Evolutionary conservation across 1,140 invertebrate genomes (phyloP).

Genomic region (Oedothorax gibbosus): DNA sequence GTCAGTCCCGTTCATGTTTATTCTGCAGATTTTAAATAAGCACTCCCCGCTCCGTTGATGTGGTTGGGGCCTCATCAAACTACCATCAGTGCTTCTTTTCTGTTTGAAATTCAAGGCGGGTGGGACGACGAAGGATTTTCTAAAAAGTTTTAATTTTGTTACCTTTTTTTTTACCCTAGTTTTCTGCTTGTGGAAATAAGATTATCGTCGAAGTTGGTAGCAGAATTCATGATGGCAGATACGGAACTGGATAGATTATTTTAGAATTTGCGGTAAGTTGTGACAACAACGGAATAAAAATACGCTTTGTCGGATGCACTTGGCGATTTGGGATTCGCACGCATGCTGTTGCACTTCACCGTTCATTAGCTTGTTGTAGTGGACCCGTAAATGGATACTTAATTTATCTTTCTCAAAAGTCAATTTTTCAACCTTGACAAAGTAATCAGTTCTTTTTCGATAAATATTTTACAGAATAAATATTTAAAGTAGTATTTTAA

Average conservation of each 20-base stretch:
- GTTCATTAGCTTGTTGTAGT: not conserved
- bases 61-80: conserved; percentile 23
- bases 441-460: no score
- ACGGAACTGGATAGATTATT: conserved; percentile 26
- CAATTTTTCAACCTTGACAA: no score
- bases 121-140: not conserved
- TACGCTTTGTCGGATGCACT: not conserved
- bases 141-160: conserved; percentile 17
- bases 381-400: not conserved
- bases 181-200: not conserved
- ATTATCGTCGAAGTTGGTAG: conserved; percentile 17
- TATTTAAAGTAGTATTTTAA: no score
- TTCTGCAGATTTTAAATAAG: conserved; percentile 39
- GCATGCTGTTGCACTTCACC: not conserved
- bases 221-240: conserved; percentile 10
- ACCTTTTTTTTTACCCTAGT: not conserved
- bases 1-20: conserved; percentile 4
- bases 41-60: not conserved
- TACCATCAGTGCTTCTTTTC: conserved; percentile 20
- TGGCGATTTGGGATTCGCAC: not conserved
- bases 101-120: conserved; percentile 18
- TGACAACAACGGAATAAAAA: not conserved
- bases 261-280: conserved; percentile 30
- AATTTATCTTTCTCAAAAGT: no score
- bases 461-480: no score